A percentile compares a stretch with the other conserved stretches of the same genome.
phyloP scores from a whole-genome alignment of 2,888 invertebrate species.

The Strigamia maritima region DNA sequence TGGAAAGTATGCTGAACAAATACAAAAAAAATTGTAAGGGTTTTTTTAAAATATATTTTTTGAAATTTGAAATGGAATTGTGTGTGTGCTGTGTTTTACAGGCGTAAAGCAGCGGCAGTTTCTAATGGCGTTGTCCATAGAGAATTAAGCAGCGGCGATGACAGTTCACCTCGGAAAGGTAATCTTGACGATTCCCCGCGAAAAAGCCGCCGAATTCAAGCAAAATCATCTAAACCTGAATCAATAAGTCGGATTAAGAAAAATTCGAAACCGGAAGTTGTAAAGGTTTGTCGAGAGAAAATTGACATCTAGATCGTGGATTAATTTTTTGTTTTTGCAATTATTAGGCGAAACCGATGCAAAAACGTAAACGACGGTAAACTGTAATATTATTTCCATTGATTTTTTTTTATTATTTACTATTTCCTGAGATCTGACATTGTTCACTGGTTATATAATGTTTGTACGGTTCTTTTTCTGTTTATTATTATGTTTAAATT shows the following conservation, averaged over 20 bases:
- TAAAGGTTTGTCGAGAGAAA: not conserved
- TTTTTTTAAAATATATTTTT: not conserved
- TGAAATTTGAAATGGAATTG: not conserved
- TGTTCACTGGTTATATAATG: not conserved
- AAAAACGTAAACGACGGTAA: constrained; percentile 15
- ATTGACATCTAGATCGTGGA: not conserved
- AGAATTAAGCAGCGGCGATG: constrained; percentile 31
- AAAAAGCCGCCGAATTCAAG: constrained; percentile 35
- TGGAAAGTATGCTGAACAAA: not conserved
- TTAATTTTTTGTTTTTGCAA: not conserved
- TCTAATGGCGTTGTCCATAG: constrained; percentile 35
- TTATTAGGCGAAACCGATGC: constrained; percentile 8
- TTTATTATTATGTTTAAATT: not conserved
- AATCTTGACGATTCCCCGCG: not conserved
- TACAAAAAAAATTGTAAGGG: constrained; percentile 2
- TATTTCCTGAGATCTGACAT: constrained; percentile 18
- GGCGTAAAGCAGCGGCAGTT: constrained; percentile 35
- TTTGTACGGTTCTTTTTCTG: not conserved
- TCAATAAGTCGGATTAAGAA: constrained; percentile 11
- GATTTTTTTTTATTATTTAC: not conserved
- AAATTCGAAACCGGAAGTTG: not conserved
- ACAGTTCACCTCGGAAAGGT: constrained; percentile 25
- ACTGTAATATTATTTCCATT: not conserved
- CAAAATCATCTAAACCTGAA: constrained; percentile 15
- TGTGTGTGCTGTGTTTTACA: not conserved